Base-by-base conservation (phyloP, 2,888 invertebrate species). In the Allygus modestus region DNA sequence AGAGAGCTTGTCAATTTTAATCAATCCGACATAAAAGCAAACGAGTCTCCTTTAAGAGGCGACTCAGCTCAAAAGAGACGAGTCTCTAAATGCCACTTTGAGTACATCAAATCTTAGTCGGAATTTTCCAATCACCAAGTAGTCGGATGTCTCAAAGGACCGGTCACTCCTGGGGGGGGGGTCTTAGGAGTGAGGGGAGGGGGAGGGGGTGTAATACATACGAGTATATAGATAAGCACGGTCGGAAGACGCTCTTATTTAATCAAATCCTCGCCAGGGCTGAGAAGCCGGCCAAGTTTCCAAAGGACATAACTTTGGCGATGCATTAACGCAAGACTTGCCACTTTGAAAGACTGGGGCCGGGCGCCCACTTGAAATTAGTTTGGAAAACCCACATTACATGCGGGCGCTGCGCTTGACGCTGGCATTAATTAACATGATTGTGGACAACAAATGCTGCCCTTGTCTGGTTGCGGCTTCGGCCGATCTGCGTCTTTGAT, bases 281-380 rank as follows among this genome's bases (percentile, higher is more conserved):
- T 17, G 37, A 58, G 28, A 37, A 51, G 61, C 41, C 26, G 12
- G 75, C 51, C 54, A 82, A 82, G 43, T 73, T 82, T 82, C 51
- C 82, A 71, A 75, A 75, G 83, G 83, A 83, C 83, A 83, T 83
- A 83, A 83, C 83, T 84, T 82, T 84, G 69, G 77, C 84, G 84
- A 84, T 81, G 61, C 71, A 85, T 85, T 85, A 86, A 86, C 86
- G 86, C 86, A 84, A 86, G 86, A 86, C 85, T 86, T 86, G 86
- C 82, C 84, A 85, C 86, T 86, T 86, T 86, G 85, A 86, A 85
- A 86, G 84, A 85, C 83, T 83, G 26, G 79, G 79, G 51, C 28
- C 69, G 71, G 81, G 65, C 65, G 28, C 65, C 65, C 84, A 81
- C 83, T 84, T 82, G 82, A 82, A 84, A 84, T 84, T 84, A 84